Percentiles rank a stretch among this genome's conserved stretches.
These are phyloP conservation scores for Melinopterus prodromus DNA, from an alignment of 2,888 invertebrate species.

Conservation along the genomic window DNA sequence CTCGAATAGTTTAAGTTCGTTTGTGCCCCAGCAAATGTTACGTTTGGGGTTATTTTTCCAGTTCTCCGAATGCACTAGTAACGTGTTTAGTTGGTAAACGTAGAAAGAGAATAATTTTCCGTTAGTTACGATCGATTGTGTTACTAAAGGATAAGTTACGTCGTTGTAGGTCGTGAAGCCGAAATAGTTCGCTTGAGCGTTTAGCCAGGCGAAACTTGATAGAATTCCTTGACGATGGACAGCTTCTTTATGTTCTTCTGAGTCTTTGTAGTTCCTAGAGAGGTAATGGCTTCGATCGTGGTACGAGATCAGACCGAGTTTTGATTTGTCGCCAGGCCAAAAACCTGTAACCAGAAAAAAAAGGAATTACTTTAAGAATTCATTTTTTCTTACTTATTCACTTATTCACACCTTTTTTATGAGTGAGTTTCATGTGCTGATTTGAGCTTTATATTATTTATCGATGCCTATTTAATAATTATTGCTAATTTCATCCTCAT, in stretches of 20 bases:
- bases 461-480: background rate
- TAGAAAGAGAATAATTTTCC: conserved; percentile 88
- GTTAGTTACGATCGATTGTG: conserved; percentile 89
- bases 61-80: conserved; percentile 70
- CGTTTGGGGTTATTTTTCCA: conserved; percentile 72
- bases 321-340: conserved; percentile 83
- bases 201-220: conserved; percentile 81
- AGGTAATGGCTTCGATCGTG: conserved; percentile 72
- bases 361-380: conserved; percentile 7
- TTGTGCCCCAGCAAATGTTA: conserved; percentile 84
- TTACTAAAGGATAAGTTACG: conserved; percentile 87
- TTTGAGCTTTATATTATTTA: conserved; percentile 7
- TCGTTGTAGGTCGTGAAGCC: conserved; percentile 93
- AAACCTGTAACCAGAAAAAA: conserved; percentile 66
- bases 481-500: too few species aligned
- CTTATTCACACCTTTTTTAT: too few species aligned
- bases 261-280: conserved; percentile 62
- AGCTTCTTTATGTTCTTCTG: conserved; percentile 68
- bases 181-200: conserved; percentile 81
- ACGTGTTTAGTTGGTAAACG: conserved; percentile 92
- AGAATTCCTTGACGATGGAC: conserved; percentile 79
- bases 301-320: conserved; percentile 81
- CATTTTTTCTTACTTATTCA: too few species aligned
- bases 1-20: conserved; percentile 77
- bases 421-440: too few species aligned